Base-by-base conservation (phyloP, 2,797 vertebrate species). In the Diplodus puntazzo region DNA sequence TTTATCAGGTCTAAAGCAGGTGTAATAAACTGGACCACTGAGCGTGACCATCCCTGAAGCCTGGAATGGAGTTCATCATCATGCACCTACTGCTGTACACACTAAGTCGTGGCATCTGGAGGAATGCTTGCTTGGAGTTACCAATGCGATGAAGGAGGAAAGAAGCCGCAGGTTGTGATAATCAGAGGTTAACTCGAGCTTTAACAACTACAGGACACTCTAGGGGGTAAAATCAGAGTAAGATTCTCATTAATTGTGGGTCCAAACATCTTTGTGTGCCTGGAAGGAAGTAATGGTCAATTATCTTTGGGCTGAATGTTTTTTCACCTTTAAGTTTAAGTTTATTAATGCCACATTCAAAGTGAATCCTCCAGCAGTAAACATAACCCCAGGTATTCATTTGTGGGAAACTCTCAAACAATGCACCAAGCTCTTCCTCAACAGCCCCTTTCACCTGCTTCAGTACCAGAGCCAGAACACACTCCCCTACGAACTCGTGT, bases 1-100 rank as follows among this genome's bases (percentile, higher is more conserved):
- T 91, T 86, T 88, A 90, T 91, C 82, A 82, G 62, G 66, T 75
- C 71, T 75, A 82, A 89, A 92, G 87, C 82, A 90, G 85, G 80
- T 87, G 80, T 81, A 91, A 90, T 92, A 85, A 87, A 89, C 72
- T 55, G 85, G 76, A 69, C 86, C 86, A 58, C 50, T 79, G 85
- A 91, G 88, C 80, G 34, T 88, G 87, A 86, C 89, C 80, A 64
- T 83, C 69, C 83, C 79, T 46, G 48, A 43, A 73, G 82, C 81
- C 66, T 59, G n/a, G 63, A 52, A 82, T 53, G 63, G 80, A 73
- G 67, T 90, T 84, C 77, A 92, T 92, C 90, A 84, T 70, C 84
- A 89, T 83, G 79, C 83, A 84, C 61, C 81, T 21, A 60, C 72
- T 49, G 86, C 78, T 69, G 43, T 72, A 67, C 64, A 76, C 66